Conservation (phyloP, 2,888 invertebrate genomes). For the Mechanitis mazaeus region DNA sequence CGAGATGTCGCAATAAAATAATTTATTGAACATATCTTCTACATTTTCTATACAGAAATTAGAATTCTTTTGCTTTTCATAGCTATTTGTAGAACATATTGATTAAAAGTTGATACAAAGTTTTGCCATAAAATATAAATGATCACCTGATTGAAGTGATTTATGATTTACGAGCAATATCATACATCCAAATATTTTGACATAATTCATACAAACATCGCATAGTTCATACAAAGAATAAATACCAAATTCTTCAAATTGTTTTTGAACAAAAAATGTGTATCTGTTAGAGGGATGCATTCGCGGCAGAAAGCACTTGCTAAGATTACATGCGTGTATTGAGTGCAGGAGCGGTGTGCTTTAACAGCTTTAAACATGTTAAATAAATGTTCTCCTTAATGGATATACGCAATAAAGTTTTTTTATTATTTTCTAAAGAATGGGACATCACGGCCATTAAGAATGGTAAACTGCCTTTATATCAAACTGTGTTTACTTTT, state of each 20-base stretch:
- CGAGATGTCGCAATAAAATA: not conserved
- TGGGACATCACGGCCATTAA: not conserved
- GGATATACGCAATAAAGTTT: not conserved
- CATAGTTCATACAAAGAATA: too few species aligned
- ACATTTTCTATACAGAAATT: not conserved
- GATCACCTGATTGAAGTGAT: too few species aligned
- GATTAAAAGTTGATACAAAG: not conserved
- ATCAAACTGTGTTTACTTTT: not conserved
- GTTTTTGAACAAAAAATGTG: too few species aligned
- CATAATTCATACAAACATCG: too few species aligned
- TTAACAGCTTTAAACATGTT: not conserved
- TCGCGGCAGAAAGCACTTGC: not conserved
- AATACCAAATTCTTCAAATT: too few species aligned
- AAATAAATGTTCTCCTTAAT: slow-evolving; percentile 3
- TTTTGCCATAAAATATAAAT: not conserved
- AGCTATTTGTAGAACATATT: not conserved
- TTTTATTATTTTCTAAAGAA: not conserved
- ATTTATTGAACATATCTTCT: not conserved
- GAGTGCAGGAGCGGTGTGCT: not conserved
- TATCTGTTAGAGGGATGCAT: too few species aligned
- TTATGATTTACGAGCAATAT: too few species aligned
- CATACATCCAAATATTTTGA: too few species aligned
- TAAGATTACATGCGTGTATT: slow-evolving; percentile 5
- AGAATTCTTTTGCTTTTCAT: not conserved
- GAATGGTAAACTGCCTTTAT: slow-evolving; percentile 1